phyloP scores from a whole-genome alignment of 2,888 invertebrate genomes.

The Metellina segmentata region DNA sequence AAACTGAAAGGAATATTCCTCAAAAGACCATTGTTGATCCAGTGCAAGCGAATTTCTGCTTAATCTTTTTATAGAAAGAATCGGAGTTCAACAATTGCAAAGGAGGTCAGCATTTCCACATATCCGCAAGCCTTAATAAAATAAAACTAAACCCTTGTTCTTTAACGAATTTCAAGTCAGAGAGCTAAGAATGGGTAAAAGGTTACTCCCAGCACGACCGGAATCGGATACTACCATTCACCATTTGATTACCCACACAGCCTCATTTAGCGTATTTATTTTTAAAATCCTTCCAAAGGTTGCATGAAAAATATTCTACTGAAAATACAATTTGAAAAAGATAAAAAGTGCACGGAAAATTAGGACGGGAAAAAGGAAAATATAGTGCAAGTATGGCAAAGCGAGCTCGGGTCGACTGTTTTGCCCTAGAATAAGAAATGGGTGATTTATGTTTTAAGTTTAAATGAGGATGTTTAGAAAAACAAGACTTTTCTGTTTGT shows the following conservation, averaged over 20 bases:
- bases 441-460: no score
- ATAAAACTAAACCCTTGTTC: background rate
- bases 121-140: background rate
- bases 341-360: background rate
- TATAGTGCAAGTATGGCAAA: background rate
- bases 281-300: background rate
- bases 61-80: background rate
- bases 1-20: background rate
- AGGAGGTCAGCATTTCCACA: background rate
- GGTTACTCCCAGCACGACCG: background rate
- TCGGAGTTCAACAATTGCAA: background rate
- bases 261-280: background rate
- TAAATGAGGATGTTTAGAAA: no score
- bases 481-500: no score
- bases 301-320: background rate
- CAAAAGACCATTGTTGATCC: background rate
- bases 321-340: background rate
- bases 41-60: background rate
- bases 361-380: background rate
- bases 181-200: background rate
- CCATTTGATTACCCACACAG: background rate
- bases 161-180: background rate
- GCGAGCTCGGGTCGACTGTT: background rate
- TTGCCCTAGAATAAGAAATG: background rate
- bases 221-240: background rate